These are phyloP conservation scores for Laspeyria flexula DNA, from an alignment of 2,888 invertebrate genomes.

Conservation along the genomic window DNA sequence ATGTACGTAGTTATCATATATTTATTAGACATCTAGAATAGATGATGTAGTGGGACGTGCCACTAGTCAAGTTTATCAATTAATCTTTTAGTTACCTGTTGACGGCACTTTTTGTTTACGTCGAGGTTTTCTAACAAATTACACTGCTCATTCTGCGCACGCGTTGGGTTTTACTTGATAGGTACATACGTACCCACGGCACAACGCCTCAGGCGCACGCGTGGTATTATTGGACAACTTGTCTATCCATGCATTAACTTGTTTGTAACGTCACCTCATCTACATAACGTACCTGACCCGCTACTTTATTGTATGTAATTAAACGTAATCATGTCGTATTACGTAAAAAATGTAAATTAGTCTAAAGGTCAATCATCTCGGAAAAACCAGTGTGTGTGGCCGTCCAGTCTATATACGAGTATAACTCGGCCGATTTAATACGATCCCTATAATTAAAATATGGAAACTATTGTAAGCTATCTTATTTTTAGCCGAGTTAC, in stretches of 20 bases:
- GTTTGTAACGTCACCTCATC: neutral
- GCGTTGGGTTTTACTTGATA: constrained; percentile 2
- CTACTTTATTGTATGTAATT: neutral
- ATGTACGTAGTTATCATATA: too few species aligned
- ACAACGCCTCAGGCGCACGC: neutral
- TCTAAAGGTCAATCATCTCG: too few species aligned
- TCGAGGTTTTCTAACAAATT: neutral
- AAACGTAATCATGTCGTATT: neutral
- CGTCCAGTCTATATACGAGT: too few species aligned
- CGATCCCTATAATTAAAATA: too few species aligned
- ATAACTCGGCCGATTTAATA: too few species aligned
- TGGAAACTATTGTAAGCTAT: too few species aligned
- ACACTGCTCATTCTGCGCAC: neutral
- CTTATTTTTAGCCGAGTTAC: too few species aligned
- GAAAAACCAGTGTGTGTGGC: too few species aligned
- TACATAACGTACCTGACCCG: neutral
- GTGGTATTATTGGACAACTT: neutral
- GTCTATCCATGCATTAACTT: neutral
- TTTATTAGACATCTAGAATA: too few species aligned
- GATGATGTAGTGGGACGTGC: neutral
- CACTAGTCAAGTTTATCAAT: neutral
- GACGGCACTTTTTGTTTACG: neutral
- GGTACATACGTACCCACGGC: neutral
- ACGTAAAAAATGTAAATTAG: too few species aligned
- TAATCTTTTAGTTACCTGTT: neutral